Evolutionary conservation across 2,888 invertebrate genomes (phyloP).

Genomic region (Drosophila tanythrix): DNA sequence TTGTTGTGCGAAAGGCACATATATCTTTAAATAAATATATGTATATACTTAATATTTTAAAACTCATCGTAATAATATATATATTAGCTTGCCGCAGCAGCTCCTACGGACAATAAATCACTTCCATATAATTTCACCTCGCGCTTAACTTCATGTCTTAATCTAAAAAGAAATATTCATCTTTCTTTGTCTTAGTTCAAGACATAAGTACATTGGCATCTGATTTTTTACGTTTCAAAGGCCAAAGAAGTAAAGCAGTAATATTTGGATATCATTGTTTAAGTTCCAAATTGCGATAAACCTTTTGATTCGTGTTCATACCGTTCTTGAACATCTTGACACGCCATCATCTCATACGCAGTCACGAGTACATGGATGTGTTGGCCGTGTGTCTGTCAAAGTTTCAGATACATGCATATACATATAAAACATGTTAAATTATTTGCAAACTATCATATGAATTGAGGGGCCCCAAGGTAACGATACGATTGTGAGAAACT

Average conservation of each 20-base stretch:
- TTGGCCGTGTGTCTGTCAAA: slow-evolving; percentile 25
- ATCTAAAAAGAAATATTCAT: not conserved
- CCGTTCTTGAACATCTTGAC: not conserved
- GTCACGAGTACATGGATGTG: not conserved
- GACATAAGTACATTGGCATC: not conserved
- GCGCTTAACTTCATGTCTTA: not conserved
- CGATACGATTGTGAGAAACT: not conserved
- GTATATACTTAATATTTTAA: not conserved
- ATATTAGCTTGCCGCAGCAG: too few relatives aligned
- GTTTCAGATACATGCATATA: slow-evolving; percentile 17
- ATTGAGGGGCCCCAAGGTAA: slow-evolving; percentile 28
- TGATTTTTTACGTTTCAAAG: too few relatives aligned
- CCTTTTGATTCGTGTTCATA: not conserved
- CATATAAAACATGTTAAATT: slow-evolving; percentile 60
- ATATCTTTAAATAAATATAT: not conserved
- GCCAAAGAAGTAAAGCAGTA: not conserved
- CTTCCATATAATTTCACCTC: not conserved
- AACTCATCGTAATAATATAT: not conserved
- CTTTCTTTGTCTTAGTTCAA: not conserved
- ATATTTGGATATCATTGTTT: not conserved
- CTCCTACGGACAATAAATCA: not conserved
- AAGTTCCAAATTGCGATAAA: not conserved
- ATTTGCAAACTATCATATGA: slow-evolving; percentile 56
- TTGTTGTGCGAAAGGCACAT: not conserved
- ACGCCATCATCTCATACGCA: slow-evolving; percentile 13